Conservation (phyloP, 1,140 invertebrate species). For the Brevipalpus yothersi region DNA sequence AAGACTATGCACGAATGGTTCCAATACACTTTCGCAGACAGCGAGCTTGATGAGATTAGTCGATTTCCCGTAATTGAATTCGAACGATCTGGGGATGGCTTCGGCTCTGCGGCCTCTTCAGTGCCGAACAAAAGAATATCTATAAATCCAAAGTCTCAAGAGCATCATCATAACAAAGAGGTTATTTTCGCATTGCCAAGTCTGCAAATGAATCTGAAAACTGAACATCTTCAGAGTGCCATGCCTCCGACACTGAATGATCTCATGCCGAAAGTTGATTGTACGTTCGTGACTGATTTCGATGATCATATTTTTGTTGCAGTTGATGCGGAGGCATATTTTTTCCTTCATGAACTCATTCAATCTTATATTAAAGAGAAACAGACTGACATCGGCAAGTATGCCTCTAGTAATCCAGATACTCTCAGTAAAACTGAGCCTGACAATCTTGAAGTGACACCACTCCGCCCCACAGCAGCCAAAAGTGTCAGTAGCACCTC, state of each 20-base stretch:
- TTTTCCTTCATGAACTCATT: slow-evolving; percentile 88
- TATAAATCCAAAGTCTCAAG: slow-evolving; percentile 31
- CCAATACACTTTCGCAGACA: slow-evolving; percentile 75
- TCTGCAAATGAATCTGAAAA: slow-evolving; percentile 71
- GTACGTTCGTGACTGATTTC: slow-evolving; percentile 92
- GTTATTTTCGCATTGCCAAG: slow-evolving; percentile 84
- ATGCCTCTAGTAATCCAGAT: too few species aligned
- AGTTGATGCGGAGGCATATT: slow-evolving; percentile 88
- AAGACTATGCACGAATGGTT: slow-evolving; percentile 79
- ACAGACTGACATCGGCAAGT: slow-evolving; percentile 31
- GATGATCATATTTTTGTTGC: slow-evolving; percentile 95
- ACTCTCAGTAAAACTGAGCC: too few species aligned
- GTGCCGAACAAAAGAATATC: not conserved
- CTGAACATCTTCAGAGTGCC: slow-evolving; percentile 56
- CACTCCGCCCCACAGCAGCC: too few species aligned
- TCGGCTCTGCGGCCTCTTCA: not conserved
- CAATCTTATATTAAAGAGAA: slow-evolving; percentile 82
- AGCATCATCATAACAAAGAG: slow-evolving; percentile 68
- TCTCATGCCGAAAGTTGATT: slow-evolving; percentile 65
- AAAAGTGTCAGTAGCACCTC: too few species aligned
- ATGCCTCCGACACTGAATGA: slow-evolving; percentile 34
- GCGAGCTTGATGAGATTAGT: slow-evolving; percentile 47
- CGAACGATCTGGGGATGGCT: not conserved
- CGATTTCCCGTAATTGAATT: slow-evolving; percentile 6
- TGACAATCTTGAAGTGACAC: too few species aligned